Conservation (phyloP, 2,888 invertebrate species). For the Polyommatus iphigenia region DNA sequence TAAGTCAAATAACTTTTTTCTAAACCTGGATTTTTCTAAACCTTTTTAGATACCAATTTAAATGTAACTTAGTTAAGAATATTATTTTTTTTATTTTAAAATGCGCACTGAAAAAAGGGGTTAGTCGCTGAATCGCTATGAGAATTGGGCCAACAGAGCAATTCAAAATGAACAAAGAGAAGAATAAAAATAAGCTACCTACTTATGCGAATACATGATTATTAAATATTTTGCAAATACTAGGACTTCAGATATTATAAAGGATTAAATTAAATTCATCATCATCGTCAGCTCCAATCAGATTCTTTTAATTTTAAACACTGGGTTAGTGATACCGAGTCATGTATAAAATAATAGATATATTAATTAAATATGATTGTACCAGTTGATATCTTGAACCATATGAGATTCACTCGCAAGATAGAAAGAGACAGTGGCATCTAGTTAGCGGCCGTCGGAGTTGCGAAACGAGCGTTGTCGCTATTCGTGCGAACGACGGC, state of each 20-base stretch:
- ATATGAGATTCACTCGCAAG: constrained; percentile 47
- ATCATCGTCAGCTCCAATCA: not conserved
- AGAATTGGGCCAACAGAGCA: not conserved
- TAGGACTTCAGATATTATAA: not conserved
- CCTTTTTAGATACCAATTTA: not conserved
- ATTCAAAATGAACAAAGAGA: not conserved
- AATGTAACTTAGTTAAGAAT: no score
- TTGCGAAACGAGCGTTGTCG: constrained; percentile 66
- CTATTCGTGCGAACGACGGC: constrained; percentile 54
- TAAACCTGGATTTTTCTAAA: not conserved
- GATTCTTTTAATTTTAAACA: not conserved
- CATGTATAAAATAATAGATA: not conserved
- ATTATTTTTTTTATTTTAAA: not conserved
- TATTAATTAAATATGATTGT: not conserved
- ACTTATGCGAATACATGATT: not conserved
- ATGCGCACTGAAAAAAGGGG: not conserved
- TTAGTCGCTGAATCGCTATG: not conserved
- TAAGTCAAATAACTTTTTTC: not conserved
- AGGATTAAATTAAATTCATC: not conserved
- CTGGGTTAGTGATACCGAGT: not conserved
- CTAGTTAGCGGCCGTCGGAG: constrained; percentile 55
- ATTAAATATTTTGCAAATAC: not conserved
- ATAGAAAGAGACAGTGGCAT: constrained; percentile 65
- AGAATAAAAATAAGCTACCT: not conserved
- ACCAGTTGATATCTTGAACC: constrained; percentile 20